Evolutionary conservation across 2,888 invertebrate species (phyloP).

Genomic region (Agonopterix heracliana): DNA sequence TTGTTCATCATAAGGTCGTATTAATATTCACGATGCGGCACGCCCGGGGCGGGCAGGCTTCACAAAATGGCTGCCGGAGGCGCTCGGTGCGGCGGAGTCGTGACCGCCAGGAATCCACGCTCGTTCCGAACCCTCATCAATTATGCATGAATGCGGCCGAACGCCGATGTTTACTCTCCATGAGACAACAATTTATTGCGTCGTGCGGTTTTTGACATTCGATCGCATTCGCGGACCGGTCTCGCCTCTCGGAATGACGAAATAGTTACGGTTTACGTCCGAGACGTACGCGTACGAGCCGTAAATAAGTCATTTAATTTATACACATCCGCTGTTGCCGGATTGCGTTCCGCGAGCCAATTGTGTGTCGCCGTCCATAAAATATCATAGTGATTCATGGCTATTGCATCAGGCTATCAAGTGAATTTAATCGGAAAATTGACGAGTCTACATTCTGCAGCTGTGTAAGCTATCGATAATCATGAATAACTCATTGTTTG

Average conservation of each 20-base stretch:
- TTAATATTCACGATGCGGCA: conserved; percentile 62
- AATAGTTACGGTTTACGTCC: conserved; percentile 39
- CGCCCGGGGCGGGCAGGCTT: conserved; percentile 56
- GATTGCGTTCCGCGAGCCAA: conserved; percentile 15
- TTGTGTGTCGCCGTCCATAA: conserved; percentile 19
- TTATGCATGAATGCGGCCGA: conserved; percentile 73
- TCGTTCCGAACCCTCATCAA: conserved; percentile 69
- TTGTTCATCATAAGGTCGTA: conserved; percentile 48
- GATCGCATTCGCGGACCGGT: conserved; percentile 41
- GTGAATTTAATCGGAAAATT: conserved; percentile 49
- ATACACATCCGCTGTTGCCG: conserved; percentile 12
- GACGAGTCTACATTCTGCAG: conserved; percentile 33
- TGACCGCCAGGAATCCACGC: conserved; percentile 71
- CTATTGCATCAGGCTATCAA: conserved; percentile 38
- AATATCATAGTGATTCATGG: conserved; percentile 35
- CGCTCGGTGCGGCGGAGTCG: conserved; percentile 56
- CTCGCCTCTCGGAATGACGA: conserved; percentile 42
- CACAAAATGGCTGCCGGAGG: conserved; percentile 72
- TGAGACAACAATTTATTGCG: conserved; percentile 72
- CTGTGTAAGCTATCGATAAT: conserved; percentile 58
- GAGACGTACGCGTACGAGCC: conserved; percentile 22
- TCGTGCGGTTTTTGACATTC: conserved; percentile 72
- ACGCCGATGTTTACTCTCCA: conserved; percentile 71
- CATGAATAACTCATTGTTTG: conserved; percentile 52
- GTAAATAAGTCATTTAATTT: conserved; percentile 23